Base-by-base conservation (phyloP, 2,888 invertebrate species). In the Willowsia nigromaculata region DNA sequence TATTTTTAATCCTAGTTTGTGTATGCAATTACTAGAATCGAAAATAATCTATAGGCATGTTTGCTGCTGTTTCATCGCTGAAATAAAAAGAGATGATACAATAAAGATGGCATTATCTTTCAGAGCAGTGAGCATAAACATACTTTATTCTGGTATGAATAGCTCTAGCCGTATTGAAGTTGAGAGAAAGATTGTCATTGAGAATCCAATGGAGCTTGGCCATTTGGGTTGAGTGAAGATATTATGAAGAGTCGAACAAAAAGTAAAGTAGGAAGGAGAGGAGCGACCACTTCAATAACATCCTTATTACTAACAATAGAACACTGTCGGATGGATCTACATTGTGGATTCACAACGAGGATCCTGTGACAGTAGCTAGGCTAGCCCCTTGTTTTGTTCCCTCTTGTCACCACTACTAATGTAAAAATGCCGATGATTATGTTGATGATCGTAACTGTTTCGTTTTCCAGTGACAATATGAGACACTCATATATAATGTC, bases 181-280 rank as follows among this genome's bases (percentile, higher is more conserved):
- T 37, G 56, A 56, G 56, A 43, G 37, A 74, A 74, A 65, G 33
- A 53, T 53, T 88, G 82, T 62, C 82, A 82, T 88, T 40, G 87
- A 88, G 82, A 88, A 82, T 88, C 74, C 82, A 88, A 88, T 88
- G 87, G 62, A 82, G 87, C 87, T 88, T 88, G 81, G 87, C 71
- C 86, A 86, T 85, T 62, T 78, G 65, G 68, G 71, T 18, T 71
- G 78, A 78, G 78, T 65, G 65, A 25, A 37, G 81, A 62, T 30
- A 11, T 18, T n/a, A n/a, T n/a, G n/a, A 37, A 22, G 37, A 68
- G 37, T 53, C 47, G 62, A 62, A 81, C 56, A 87, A 81, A 71
- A 86, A 25, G 47, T 50, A 80, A 81, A 81, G 37, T 84, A 56
- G 53, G 71, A 74, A 76, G 71, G 84, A 84, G 56, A 43, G 82